Conservation (phyloP, 2,888 invertebrate species). For the Chelonus formosanus region DNA sequence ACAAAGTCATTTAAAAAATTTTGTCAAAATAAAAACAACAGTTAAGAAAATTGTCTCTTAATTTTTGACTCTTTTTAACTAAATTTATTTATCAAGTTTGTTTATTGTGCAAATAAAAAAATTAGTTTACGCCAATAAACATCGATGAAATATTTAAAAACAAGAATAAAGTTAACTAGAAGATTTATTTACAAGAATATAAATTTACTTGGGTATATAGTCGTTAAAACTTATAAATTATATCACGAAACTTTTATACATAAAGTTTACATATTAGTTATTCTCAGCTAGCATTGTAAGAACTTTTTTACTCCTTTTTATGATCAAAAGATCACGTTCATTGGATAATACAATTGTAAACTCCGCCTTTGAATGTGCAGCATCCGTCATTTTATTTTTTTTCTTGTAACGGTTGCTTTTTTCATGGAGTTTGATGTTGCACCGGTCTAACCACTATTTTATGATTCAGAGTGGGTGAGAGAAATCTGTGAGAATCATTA, state of each 20-base stretch:
- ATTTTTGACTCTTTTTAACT: too few species aligned
- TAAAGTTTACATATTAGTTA: background rate
- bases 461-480: constrained; percentile 15
- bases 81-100: too few species aligned
- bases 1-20: too few species aligned
- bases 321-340: constrained; percentile 17
- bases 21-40: too few species aligned
- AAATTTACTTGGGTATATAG: too few species aligned
- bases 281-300: background rate
- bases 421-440: constrained; percentile 26
- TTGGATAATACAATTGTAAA: constrained; percentile 20
- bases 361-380: constrained; percentile 25
- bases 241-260: background rate
- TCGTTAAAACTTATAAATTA: too few species aligned
- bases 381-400: constrained; percentile 12
- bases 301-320: constrained; percentile 1
- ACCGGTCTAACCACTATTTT: constrained; percentile 24
- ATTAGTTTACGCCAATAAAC: too few species aligned
- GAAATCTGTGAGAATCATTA: constrained; percentile 15
- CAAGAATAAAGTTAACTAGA: too few species aligned
- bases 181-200: too few species aligned
- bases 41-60: too few species aligned
- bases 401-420: constrained; percentile 24
- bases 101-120: too few species aligned
- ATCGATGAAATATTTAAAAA: too few species aligned